A percentile compares a stretch with the other conserved stretches of the same genome.
These are phyloP conservation scores for Synergus laeviventris DNA, from an alignment of 2,888 invertebrate species.

Conservation along the genomic window DNA sequence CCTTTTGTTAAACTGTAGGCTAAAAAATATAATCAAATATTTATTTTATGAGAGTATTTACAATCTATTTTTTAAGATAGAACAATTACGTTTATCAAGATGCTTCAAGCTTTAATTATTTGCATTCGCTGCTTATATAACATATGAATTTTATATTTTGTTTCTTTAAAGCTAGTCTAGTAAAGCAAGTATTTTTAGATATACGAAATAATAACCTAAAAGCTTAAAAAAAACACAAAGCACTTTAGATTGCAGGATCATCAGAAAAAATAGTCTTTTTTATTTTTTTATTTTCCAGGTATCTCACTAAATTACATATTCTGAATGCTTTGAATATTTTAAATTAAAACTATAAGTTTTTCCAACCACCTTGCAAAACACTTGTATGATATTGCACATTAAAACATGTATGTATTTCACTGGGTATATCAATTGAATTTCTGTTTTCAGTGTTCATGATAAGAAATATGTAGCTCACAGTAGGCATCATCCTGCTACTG, in stretches of 20 bases:
- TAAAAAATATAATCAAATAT: neutral
- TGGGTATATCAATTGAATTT: constrained; percentile 37
- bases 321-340: neutral
- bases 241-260: neutral
- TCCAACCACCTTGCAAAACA: neutral
- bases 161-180: neutral
- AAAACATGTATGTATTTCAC: neutral
- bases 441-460: constrained; percentile 71
- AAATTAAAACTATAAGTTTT: neutral
- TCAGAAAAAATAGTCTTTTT: neutral
- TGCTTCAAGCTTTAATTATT: constrained; percentile 18
- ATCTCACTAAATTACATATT: neutral
- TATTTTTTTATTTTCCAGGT: neutral
- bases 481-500: constrained; percentile 75
- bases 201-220: neutral
- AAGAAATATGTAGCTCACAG: constrained; percentile 76
- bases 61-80: neutral
- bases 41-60: neutral
- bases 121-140: neutral
- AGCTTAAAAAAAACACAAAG: neutral
- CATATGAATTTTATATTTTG: neutral
- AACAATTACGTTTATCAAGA: neutral
- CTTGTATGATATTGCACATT: constrained; percentile 16
- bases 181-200: neutral
- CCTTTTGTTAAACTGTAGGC: neutral